A percentile compares a stretch with the other conserved stretches of the same genome.
Evolutionary conservation across 2,888 invertebrate species (phyloP).

Genomic region (Lepidocyrtinus sp.): DNA sequence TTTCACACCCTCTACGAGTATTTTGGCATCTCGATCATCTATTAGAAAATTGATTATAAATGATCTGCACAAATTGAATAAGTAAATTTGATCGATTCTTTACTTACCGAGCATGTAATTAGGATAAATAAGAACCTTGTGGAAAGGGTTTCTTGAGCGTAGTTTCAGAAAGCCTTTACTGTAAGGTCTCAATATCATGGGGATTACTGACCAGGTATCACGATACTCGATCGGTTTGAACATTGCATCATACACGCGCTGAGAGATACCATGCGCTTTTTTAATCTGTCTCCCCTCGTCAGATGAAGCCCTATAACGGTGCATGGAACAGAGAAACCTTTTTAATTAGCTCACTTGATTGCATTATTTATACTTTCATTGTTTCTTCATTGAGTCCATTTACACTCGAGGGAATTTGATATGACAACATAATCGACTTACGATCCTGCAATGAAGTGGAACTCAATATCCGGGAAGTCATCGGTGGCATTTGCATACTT

Average conservation of each 20-base stretch:
- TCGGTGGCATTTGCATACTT: slow-evolving; percentile 84
- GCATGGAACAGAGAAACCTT: slow-evolving; percentile 29
- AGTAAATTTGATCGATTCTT: too few species aligned
- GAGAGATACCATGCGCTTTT: slow-evolving; percentile 79
- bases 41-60: too few species aligned
- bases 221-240: slow-evolving; percentile 84
- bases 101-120: too few species aligned
- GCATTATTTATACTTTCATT: too few species aligned
- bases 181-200: slow-evolving; percentile 59
- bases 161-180: slow-evolving; percentile 55
- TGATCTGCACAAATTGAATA: too few species aligned
- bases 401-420: too few species aligned
- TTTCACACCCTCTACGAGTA: slow-evolving; percentile 53
- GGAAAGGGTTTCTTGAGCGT: slow-evolving; percentile 52
- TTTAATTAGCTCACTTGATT: slow-evolving; percentile 19
- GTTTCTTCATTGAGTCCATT: too few species aligned
- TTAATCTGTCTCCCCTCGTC: slow-evolving; percentile 72
- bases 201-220: slow-evolving; percentile 77
- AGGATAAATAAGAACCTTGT: slow-evolving; percentile 60
- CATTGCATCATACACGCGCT: slow-evolving; percentile 84
- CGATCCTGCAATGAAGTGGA: slow-evolving; percentile 92
- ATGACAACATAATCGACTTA: slow-evolving; percentile 59
- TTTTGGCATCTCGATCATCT: slow-evolving; percentile 45
- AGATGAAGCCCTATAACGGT: slow-evolving; percentile 71
- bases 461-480: slow-evolving; percentile 90